Base-by-base conservation (phyloP, 2,797 vertebrate species). In the Sebastes minor region DNA sequence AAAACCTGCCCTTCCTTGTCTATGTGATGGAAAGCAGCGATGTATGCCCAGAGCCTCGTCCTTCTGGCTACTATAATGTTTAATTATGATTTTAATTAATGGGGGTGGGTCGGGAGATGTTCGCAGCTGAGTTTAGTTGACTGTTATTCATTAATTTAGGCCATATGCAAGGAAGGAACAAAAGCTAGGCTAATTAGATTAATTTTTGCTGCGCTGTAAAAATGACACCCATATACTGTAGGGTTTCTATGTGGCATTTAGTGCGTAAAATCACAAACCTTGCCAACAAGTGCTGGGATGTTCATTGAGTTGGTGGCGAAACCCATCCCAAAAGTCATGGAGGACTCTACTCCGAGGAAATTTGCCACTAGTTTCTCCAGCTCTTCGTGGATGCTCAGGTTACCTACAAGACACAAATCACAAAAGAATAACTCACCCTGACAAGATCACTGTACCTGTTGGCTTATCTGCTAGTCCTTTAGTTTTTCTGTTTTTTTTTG, bases 231-330 rank as follows among this genome's bases (percentile, higher is more conserved):
- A 63, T n/a, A 18, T 72, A 63, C 9, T 61, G 20, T 4, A 38
- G 46, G 62, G 68, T 62, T 79, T 86, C 33, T 25, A 25, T 69
- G 74, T 60, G 20, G 12, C 20, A 52, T 80, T 81, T 49, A 27
- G 27, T 35, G 49, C 68, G 68, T 69, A 62, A 55, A 81, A 77
- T 73, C 10, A 63, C 86, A 28, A 71, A 94, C 96, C 94, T 96
- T 96, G 53, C 95, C 95, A 74, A 95, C 90, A 46, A 96, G 94
- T 46, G 97, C 97, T 71, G 99, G 98, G 81, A 99, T 99, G 93
- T 99, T 99, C 97, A 97, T 99, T 0, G 98, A 97, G 91, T 99
- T 99, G 67, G 98, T 98, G 83, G 98, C 98, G 52, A 99, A 99
- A 61, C 99, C 99, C 99, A 99, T 99, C n/a, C 98, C 98, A 62